These are phyloP conservation scores for Paragorgia papillata DNA, from an alignment of 92 coral and sea anemone species.

Conservation along the genomic window DNA sequence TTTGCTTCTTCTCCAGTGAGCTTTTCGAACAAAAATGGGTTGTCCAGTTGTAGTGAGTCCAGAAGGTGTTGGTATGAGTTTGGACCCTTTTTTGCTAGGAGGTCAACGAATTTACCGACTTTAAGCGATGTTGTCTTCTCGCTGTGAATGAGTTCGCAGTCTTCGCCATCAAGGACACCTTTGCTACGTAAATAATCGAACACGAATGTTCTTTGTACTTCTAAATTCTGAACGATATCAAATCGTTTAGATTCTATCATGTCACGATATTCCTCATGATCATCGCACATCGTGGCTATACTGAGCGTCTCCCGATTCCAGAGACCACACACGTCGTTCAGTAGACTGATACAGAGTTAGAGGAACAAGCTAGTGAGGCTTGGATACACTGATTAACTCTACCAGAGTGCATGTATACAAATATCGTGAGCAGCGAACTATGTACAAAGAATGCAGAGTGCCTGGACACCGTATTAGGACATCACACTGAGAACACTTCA, in stretches of 20 bases:
- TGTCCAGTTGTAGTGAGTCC: constrained; percentile 69
- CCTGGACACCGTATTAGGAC: no score
- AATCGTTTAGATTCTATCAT: constrained; percentile 60
- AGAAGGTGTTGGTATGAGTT: constrained; percentile 54
- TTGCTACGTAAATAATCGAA: constrained; percentile 76
- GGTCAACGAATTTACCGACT: constrained; percentile 70
- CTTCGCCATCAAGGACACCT: constrained; percentile 61
- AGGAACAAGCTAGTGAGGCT: no score
- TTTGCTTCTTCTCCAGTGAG: constrained; percentile 68
- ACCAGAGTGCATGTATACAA: no score
- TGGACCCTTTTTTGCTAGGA: constrained; percentile 64
- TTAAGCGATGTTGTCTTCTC: constrained; percentile 67
- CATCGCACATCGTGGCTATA: constrained; percentile 54
- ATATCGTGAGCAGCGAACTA: no score
- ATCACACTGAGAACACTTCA: no score
- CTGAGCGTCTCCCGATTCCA: no score
- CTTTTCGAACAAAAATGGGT: constrained; percentile 66
- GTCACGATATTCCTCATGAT: constrained; percentile 28
- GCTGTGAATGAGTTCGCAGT: constrained; percentile 62
- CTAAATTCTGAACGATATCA: constrained; percentile 66
- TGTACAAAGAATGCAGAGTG: no score
- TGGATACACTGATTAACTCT: no score
- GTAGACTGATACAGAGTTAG: no score
- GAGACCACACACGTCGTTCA: no score
- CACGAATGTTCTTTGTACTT: constrained; percentile 64